Evolutionary conservation across 1,140 invertebrate species (phyloP), one percentile per base, ranked within the genome.

Genomic region (Callitettix versicolor): DNA sequence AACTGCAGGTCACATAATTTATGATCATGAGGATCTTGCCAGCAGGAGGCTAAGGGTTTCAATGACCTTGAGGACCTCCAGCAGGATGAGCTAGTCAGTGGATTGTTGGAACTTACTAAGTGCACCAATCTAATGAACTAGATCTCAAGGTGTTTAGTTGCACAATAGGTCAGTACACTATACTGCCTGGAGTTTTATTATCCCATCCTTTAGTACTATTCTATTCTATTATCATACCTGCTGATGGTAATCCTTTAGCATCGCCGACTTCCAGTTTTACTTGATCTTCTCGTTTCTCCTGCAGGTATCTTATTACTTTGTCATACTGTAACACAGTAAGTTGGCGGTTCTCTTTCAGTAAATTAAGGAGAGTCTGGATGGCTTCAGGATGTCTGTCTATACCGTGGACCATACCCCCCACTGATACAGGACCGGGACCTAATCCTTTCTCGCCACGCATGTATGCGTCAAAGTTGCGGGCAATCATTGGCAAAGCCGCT

Each of bases 291-390:
- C 80, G 75, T 56, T 83, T 77, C 53, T 86, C 80, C 69, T 85
- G 73, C n/a, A 93, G 69, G 67, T 91, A 90, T 42, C 81, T 80
- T 14, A 92, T 78, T 9, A 93, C 73, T 60, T 81, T 78, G 58
- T 92, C 86, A 58, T 91, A 85, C 64, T 95, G 88, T 7, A 83
- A 63, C 0, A 85, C 79, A 0, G 86, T 88, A 7, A 93, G 67
- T n/a, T 81, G 78, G 30, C 82, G 76, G 65, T 88, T 88, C 64
- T 90, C 85, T 0, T 86, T 82, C 2, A 93, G 67, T 64, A 88
- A 79, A 61, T 87, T 86, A 1, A 95, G 65, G 12, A 93, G 69
- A 48, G 84, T 81, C 54, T 73, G 82, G 59, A 88, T 79, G 0
- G 81, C 75, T 60, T 84, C 82, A 0, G 82, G 81, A 71, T 84